Evolutionary conservation across 1,140 invertebrate genomes (phyloP).

Genomic region (Yoshiicerus persimilis): DNA sequence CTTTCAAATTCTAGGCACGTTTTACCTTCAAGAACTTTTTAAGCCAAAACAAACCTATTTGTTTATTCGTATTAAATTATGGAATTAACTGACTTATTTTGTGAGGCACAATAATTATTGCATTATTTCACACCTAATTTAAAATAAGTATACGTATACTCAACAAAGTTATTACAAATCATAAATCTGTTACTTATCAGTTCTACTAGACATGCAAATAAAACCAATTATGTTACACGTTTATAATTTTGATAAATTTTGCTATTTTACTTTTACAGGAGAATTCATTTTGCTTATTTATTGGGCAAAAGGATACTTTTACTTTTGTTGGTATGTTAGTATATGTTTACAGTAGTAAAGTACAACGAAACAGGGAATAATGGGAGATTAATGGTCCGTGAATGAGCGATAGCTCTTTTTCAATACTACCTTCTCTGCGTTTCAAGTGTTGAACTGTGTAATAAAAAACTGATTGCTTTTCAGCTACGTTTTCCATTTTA

Average conservation of each 20-base stretch:
- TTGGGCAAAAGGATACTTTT: not conserved
- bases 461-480: not conserved
- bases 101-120: not conserved
- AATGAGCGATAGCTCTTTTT: conserved; percentile 19
- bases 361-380: not conserved
- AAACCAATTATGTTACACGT: too few species aligned
- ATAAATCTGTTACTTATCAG: too few species aligned
- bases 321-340: too few species aligned
- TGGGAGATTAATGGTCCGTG: conserved; percentile 17
- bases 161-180: too few species aligned
- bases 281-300: too few species aligned
- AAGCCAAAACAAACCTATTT: too few species aligned
- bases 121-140: too few species aligned
- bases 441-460: not conserved
- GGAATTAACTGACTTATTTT: not conserved
- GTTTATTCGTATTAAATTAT: too few species aligned
- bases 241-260: not conserved
- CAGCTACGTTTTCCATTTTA: not conserved
- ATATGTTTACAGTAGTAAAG: too few species aligned
- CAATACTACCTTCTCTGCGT: not conserved
- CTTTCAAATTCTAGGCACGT: not conserved
- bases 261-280: too few species aligned
- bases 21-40: too few species aligned
- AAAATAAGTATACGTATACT: too few species aligned
- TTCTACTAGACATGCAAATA: not conserved